Percentiles rank a stretch among this genome's conserved stretches.
Conservation (phyloP, 2,113 vertebrate species). For the Acanthisitta chloris region DNA sequence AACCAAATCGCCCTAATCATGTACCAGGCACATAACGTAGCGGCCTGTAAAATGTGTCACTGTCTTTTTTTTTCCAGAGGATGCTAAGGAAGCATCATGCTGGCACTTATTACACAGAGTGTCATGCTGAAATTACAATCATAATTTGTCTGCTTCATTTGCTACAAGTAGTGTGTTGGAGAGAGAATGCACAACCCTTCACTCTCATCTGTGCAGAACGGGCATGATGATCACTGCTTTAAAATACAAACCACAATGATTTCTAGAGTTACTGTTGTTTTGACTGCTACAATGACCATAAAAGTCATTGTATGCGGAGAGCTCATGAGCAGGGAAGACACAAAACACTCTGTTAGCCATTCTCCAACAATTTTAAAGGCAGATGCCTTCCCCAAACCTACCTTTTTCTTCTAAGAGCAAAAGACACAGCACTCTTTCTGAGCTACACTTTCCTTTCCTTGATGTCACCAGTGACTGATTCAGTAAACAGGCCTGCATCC, state of each 20-base stretch:
- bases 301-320: fast-evolving
- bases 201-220: neutral
- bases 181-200: fast-evolving
- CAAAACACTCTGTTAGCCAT: too few species aligned
- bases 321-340: too few species aligned
- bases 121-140: neutral
- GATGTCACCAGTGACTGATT: neutral
- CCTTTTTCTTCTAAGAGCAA: neutral
- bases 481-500: neutral
- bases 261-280: neutral
- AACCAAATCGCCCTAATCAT: fast-evolving
- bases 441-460: neutral
- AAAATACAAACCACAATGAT: neutral
- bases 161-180: fast-evolving
- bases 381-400: neutral
- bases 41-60: neutral
- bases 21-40: neutral
- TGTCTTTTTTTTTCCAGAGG: neutral
- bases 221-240: neutral
- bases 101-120: neutral
- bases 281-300: neutral
- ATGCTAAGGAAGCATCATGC: neutral
- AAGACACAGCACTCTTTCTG: neutral
- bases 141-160: neutral
- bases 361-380: too few species aligned